Evolutionary conservation across 1,140 invertebrate genomes (phyloP), one percentile per base, ranked within the genome.

Genomic region (Ganaspis sp.): DNA sequence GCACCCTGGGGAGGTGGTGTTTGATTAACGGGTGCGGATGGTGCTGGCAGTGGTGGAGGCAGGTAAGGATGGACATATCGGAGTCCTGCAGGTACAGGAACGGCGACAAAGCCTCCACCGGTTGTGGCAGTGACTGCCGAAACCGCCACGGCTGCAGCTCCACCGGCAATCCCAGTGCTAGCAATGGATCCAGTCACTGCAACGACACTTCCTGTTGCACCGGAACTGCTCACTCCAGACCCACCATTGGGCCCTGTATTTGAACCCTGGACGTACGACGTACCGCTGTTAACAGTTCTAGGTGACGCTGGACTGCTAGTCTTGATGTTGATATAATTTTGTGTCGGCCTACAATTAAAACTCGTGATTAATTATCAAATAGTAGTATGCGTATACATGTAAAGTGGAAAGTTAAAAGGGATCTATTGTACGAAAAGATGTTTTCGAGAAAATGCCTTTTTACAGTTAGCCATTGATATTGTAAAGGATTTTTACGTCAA

Each of bases 241-340:
- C 79, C 72, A 78, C 82, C 72, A 74, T 81, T 71, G 84, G 85
- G 83, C 79, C 23, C 86, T 84, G 70, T 76, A 15, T 80, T 79
- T 29, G 80, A 75, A 71, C 88, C 85, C 74, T 87, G 86, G 26
- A 86, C 87, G 79, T 90, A 90, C 49, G 45, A 49, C 12, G 81
- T 83, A 69, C 71, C 84, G 54, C 88, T 84, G 37, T 75, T 80
- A 73, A 89, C 88, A 75, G 89, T 90, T 73, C 90, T 83, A 26
- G 90, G 88, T 74, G 90, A 90, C 73, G 90, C 87, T 15, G 90
- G 89, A 76, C 87, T 90, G 74, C 88, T 90, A 81, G 88, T 90
- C 78, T 91, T 91, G 87, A 89, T 89, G 87, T 86, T 90, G 69
- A 86, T 88, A 83, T 90, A 90, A 78, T 81, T 90, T 80, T 91